Percentiles rank a stretch among this genome's conserved stretches.
These are phyloP conservation scores for Tanytarsus gracilentus DNA, from an alignment of 2,888 invertebrate genomes.

Conservation along the genomic window DNA sequence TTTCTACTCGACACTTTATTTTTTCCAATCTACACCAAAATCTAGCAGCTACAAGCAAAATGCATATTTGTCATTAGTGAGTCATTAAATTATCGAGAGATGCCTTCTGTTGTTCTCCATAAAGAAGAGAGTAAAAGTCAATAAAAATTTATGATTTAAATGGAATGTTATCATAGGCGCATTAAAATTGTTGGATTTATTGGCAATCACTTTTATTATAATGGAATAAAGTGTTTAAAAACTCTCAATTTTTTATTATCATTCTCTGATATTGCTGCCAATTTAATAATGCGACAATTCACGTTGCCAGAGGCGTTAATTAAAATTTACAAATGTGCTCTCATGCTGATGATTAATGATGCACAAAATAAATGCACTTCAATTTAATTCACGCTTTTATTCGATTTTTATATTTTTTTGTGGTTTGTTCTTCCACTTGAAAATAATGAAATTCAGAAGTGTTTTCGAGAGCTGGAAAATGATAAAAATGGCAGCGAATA, in stretches of 20 bases:
- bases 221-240: not conserved
- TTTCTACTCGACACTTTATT: no score
- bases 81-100: conserved; percentile 1
- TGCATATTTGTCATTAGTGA: not conserved
- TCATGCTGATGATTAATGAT: no score
- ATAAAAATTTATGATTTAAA: not conserved
- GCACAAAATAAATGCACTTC: not conserved
- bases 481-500: no score
- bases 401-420: no score
- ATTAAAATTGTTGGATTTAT: conserved; percentile 1
- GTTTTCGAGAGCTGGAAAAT: no score
- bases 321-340: not conserved
- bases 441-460: no score
- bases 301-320: not conserved
- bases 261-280: not conserved
- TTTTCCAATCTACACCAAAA: not conserved
- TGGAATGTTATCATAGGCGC: not conserved
- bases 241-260: not conserved
- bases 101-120: not conserved
- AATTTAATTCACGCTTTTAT: no score
- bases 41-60: not conserved
- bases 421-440: no score
- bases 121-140: not conserved
- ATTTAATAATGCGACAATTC: not conserved
- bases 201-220: not conserved